A percentile compares a stretch with the other conserved stretches of the same genome.
Conservation (phyloP, 2,113 vertebrate species). For the Catharus minimus region DNA sequence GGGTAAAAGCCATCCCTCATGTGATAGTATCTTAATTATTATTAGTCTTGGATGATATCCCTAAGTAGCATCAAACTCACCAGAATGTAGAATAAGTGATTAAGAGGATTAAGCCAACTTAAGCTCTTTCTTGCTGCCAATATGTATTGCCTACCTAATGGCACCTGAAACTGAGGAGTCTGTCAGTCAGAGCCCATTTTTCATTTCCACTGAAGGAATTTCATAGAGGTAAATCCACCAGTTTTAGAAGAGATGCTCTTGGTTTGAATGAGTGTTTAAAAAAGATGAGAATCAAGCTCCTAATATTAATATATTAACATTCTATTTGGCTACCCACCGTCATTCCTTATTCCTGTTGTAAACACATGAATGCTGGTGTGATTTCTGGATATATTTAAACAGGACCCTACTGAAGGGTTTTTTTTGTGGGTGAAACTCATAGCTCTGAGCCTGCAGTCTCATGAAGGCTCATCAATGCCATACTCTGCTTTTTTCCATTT, state of each 20-base stretch:
- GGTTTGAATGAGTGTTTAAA: neutral
- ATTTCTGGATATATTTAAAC: neutral
- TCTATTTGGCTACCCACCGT: neutral
- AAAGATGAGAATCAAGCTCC: neutral
- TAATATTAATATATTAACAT: neutral
- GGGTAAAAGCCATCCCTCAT: neutral
- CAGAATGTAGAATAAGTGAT: conserved; percentile 8
- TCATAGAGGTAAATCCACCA: neutral
- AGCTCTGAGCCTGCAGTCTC: neutral
- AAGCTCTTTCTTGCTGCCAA: neutral
- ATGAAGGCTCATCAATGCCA: neutral
- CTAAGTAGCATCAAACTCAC: conserved; percentile 9
- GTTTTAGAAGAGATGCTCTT: neutral
- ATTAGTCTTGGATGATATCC: conserved; percentile 24
- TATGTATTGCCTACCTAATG: neutral
- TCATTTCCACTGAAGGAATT: neutral
- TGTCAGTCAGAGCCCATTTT: neutral
- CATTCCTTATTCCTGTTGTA: neutral
- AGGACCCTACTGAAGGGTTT: neutral
- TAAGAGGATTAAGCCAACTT: neutral
- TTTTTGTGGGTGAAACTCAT: neutral
- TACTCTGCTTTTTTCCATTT: neutral
- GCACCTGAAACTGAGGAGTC: neutral
- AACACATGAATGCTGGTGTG: neutral
- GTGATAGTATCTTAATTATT: neutral